Base-by-base conservation (phyloP, 2,888 invertebrate species). In the Patella caerulea region DNA sequence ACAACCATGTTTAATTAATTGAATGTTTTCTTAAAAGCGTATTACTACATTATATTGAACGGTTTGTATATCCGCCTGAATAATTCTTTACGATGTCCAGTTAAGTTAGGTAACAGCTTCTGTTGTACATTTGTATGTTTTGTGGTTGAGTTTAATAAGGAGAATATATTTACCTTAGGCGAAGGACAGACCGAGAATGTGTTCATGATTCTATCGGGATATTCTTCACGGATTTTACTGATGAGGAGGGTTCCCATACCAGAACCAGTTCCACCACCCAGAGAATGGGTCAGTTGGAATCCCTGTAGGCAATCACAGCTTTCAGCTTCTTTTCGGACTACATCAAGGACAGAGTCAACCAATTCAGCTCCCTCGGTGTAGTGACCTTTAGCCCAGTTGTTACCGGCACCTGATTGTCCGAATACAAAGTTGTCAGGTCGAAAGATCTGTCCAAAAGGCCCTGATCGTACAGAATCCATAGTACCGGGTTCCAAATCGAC, bases 171-270 rank as follows among this genome's bases (percentile, higher is more conserved):
- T 24, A 65, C 65, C 65, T 65, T 65, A 24, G 65, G 65, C 24
- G 65, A 65, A 65, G 65, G 65, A 11, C 65, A 65, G 24, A 65
- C 65, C 11, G 65, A 65, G 65, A 65, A 65, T 14, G 65, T 65
- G 24, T 65, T 65, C 65, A 65, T 65, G 24, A 65, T 65, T 65
- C 65, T 65, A 65, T 65, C 65, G 7, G 65, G 65, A 65, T 65
- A 65, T 65, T 65, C 65, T 65, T 65, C 65, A 65, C 65, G 65
- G 11, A 65, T 65, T 65, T 65, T 65, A 65, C 65, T 65, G 65
- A 65, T 65, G 65, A 65, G 65, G 3, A 65, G 65, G 14, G 65
- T 65, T 65, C 65, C 65, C 65, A 65, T 65, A 65, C 65, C 65
- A 65, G 65, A 65, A 65, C 65, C 65, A 65, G 65, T 65, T 19